Evolutionary conservation across 1,140 invertebrate genomes (phyloP), one percentile per base, ranked within the genome.

Genomic region (Alviniconcha marisindica): DNA sequence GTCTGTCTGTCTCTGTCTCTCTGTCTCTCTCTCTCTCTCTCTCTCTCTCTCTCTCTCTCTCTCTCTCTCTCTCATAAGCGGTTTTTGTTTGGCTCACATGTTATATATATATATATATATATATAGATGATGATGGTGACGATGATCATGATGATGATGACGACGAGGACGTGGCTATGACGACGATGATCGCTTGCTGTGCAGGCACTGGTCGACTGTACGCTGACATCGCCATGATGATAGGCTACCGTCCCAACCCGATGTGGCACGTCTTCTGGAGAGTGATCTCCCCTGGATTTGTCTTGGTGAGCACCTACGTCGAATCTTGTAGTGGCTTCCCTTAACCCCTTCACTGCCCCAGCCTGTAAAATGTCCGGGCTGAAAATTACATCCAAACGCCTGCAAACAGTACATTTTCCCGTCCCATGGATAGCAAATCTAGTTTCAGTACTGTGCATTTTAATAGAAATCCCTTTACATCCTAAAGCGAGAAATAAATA

Each of bases 181-280:
- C n/a, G n/a, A 10, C n/a, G n/a, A n/a, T n/a, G n/a, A n/a, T n/a
- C n/a, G n/a, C n/a, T n/a, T n/a, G n/a, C n/a, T 48, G n/a, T 66
- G 10, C 54, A 88, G 87, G 87, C 18, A 51, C 83, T 18, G 63
- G 85, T 18, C 44, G 84, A 21, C 82, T 88, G n/a, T 84, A 83
- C 51, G 80, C 83, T 38, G 89, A 91, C 74, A 88, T 91, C 42
- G 79, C 84, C 44, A 81, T 86, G 74, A 91, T 91, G 90, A 82
- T 90, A 18, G 89, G 88, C 28, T 81, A 81, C 36, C 77, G 54
- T 31, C 85, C 86, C n/a, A 74, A 63, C 24, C 44, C 79, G 15
- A 83, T 86, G 48, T 97, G 96, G 96, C 95, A 95, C 73, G 94
- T 95, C 83, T 96, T 96, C 95, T 97, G 96, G 96, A 95, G 95